Base-by-base conservation (phyloP, 2,888 invertebrate genomes). In the Lithophane leautieri region DNA sequence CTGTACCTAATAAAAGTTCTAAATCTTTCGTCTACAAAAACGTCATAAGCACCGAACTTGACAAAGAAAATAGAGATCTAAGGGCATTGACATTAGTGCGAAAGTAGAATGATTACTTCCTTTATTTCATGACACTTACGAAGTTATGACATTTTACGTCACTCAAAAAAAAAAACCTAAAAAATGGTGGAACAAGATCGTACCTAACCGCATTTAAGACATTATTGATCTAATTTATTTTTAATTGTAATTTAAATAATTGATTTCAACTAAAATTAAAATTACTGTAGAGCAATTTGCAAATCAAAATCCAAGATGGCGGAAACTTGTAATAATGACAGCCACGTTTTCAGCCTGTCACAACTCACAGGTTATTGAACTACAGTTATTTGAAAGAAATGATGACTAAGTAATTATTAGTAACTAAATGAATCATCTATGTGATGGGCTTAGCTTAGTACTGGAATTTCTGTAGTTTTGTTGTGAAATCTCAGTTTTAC, bases 341-440 rank as follows among this genome's bases (percentile, higher is more conserved):
- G 44, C 60, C 70, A 73, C 65, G 66, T 73, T 87, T 81, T 75
- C 69, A 78, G 73, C 73, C 42, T 42, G 86, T 63, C 68, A 62
- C 50, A 50, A 50, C 50, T 50, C 50, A 22, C 62, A 75, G 86
- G 82, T 87, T 79, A 86, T 66, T 73, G 86, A 86, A 77, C 76
- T 68, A 34, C 40, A 74, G 68, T 73, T 73, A 83, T 86, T 81
- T 73, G 70, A 84, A 86, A 80, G 78, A 88, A 86, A 79, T 75
- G 73, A 86, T 87, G 87, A 87, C 82, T 84, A 84, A 82, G 71
- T 77, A 79, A 82, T 76, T 84, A 84, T 78, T 66, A 76, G 67
- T 70, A 86, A 83, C 65, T 28, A 63, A 81, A 83, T 87, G 88
- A 88, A 71, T 88, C 87, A 87, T 65, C 76, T 78, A 54, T 66